A percentile compares a stretch with the other conserved stretches of the same genome.
Conservation (phyloP, 2,113 vertebrate species). For the Alligator mississippiensis region DNA sequence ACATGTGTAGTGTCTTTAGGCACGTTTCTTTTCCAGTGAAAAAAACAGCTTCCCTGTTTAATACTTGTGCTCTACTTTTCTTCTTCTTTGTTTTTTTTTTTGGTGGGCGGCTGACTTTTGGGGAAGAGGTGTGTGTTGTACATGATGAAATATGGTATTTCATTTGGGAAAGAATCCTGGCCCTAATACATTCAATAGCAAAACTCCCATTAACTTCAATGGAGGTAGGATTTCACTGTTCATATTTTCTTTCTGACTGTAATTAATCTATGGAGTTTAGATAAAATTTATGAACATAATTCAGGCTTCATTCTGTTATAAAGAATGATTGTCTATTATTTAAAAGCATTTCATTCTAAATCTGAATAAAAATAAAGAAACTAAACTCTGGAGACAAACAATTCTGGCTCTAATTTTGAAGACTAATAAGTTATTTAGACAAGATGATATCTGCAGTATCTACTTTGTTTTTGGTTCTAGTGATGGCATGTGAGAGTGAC, state of each 20-base stretch:
- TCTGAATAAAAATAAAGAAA: slow-evolving; percentile 32
- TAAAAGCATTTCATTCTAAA: slow-evolving; percentile 8
- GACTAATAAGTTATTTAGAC: not conserved
- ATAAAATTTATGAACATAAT: not conserved
- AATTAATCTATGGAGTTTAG: not conserved
- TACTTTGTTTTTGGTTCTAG: not conserved
- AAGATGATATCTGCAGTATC: not conserved
- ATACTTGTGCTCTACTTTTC: too few relatives aligned
- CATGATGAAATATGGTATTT: not conserved
- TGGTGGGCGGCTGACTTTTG: not conserved
- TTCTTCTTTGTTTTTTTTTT: too few relatives aligned
- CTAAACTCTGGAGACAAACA: not conserved
- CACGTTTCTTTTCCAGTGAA: too few relatives aligned
- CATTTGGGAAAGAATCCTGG: not conserved
- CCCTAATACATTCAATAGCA: not conserved
- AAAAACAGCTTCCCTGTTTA: too few relatives aligned
- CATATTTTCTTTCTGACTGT: not conserved
- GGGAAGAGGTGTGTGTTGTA: not conserved
- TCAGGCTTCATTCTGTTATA: not conserved
- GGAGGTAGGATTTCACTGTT: not conserved
- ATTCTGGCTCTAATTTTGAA: not conserved
- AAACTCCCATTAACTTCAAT: not conserved
- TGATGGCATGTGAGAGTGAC: not conserved
- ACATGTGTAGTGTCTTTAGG: too few relatives aligned
- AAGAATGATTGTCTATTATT: not conserved